Base-by-base conservation (phyloP, 2,797 vertebrate genomes). In the Cygnus olor region DNA sequence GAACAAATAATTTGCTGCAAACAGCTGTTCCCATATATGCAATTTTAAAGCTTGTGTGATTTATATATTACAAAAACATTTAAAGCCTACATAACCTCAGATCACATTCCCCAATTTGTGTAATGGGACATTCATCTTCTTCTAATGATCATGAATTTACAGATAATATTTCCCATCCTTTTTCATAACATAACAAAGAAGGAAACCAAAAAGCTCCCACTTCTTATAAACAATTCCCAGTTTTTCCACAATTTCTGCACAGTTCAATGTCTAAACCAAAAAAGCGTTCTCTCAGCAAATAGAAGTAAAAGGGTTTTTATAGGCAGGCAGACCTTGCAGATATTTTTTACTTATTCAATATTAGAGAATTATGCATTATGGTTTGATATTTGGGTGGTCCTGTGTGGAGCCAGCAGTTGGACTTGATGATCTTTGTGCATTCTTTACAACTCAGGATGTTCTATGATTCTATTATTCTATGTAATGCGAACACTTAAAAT, bases 281-380 rank as follows among this genome's bases (percentile, higher is more conserved):
- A 49, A 49, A 49, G 11, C 13, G 13, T 7, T 49, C 24, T 49
- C 47, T 49, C 24, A 24, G 47, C 22, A 49, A 49, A 14, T 14
- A 1, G 6, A 66, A 84, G 18, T 3, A 49, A 63, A 85, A 6
- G 14, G 5, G 25, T 27, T 51, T 74, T 81, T 74, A 12, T 18
- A 42, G 8, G 9, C 0, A 1, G 9, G 7, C 9, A 78, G 1
- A 3, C 32, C 28, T 77, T 63, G 3, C 20, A 84, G 28, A 74
- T 72, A 66, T 40, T 44, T 8, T 56, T 69, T 60, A n/a, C 40
- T 64, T 47, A 14, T 5, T 1, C 4, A 30, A 12, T 47, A 44
- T 42, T 61, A 56, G 34, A 60, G 13, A 79, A 60, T 42, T 64
- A 28, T 12, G 4, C 25, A 27, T 53, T 53, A 53, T 53, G 25